Conservation (phyloP, 2,888 invertebrate species). For the Caenorhabditis sp. region DNA sequence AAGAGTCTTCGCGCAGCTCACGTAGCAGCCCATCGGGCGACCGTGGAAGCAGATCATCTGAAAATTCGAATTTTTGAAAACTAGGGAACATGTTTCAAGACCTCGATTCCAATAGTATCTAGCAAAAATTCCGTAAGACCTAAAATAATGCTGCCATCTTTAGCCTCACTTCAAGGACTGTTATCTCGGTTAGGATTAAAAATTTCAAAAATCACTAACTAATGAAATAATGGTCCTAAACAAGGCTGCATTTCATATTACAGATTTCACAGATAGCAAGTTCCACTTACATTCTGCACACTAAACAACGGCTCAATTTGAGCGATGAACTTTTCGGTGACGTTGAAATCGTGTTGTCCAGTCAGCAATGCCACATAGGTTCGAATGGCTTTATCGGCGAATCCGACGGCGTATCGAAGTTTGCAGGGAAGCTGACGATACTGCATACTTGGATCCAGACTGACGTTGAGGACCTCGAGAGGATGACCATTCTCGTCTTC, state of each 20-base stretch:
- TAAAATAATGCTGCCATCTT: too few species aligned
- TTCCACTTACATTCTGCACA: conserved; percentile 55
- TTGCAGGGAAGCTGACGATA: conserved; percentile 72
- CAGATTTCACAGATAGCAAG: too few species aligned
- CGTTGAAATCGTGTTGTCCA: conserved; percentile 70
- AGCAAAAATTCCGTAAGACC: too few species aligned
- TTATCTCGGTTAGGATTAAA: too few species aligned
- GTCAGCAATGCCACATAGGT: conserved; percentile 72
- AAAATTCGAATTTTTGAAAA: not conserved
- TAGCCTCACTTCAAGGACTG: too few species aligned
- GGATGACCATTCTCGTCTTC: conserved; percentile 66
- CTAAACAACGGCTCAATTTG: conserved; percentile 72
- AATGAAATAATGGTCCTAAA: too few species aligned
- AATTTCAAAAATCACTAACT: too few species aligned
- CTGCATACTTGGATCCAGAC: conserved; percentile 72
- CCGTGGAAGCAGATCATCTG: conserved; percentile 73
- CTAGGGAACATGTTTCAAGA: too few species aligned
- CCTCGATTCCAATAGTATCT: too few species aligned
- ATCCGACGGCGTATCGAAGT: conserved; percentile 71
- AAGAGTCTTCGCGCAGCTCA: conserved; percentile 68
- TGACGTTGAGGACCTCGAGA: conserved; percentile 68
- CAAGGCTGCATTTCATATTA: too few species aligned
- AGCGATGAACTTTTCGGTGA: conserved; percentile 72
- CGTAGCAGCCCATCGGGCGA: conserved; percentile 74
- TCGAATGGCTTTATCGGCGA: conserved; percentile 70